phyloP scores from a whole-genome alignment of 2,888 invertebrate species.

The Cotesia congregata region DNA sequence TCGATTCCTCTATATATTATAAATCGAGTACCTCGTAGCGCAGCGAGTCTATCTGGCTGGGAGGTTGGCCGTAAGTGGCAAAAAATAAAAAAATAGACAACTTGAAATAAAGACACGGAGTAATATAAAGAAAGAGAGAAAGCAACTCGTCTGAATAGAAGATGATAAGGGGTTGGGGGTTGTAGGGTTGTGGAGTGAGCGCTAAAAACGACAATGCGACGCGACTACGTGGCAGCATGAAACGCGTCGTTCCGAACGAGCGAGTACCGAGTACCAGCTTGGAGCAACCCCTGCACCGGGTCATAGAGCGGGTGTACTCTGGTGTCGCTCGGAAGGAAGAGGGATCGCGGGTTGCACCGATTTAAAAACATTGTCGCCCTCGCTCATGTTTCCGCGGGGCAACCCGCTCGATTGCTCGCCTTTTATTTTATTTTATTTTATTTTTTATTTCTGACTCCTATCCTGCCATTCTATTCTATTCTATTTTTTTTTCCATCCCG shows the following conservation, averaged over 20 bases:
- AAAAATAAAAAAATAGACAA: background rate
- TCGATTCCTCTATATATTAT: background rate
- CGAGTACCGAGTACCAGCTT: background rate
- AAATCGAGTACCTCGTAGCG: background rate
- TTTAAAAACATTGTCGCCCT: conserved; percentile 46
- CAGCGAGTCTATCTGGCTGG: no score
- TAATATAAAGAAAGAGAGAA: conserved; percentile 21
- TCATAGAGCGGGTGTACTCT: conserved; percentile 8
- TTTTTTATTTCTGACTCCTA: no score
- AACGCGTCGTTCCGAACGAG: conserved; percentile 33
- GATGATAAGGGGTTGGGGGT: conserved; percentile 35
- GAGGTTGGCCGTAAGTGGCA: background rate
- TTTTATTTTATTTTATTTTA: conserved; percentile 30
- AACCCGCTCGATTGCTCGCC: conserved; percentile 37
- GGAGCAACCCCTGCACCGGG: background rate
- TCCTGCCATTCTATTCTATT: conserved; percentile 35
- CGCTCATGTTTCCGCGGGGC: conserved; percentile 38
- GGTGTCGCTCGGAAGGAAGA: conserved; percentile 27
- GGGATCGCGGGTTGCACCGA: conserved; percentile 38
- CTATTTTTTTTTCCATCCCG: background rate
- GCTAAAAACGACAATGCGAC: conserved; percentile 34
- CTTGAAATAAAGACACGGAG: no score
- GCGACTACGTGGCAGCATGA: conserved; percentile 44
- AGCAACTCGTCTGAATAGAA: conserved; percentile 11
- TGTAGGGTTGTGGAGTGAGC: no score